These are phyloP conservation scores for Callyntrura sp. DNA, from an alignment of 2,888 invertebrate species.

Conservation along the genomic window DNA sequence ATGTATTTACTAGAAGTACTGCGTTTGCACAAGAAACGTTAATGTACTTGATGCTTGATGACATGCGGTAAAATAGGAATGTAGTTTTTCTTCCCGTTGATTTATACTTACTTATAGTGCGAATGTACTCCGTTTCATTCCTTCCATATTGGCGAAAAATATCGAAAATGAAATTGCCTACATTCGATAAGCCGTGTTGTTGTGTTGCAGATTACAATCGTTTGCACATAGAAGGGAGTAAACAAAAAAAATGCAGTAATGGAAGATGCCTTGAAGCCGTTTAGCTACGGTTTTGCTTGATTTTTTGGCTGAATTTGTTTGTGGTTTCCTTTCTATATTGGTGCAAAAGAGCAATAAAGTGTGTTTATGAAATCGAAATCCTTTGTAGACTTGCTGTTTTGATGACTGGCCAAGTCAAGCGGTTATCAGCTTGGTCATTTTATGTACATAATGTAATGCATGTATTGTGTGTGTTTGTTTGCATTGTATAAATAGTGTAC, in stretches of 20 bases:
- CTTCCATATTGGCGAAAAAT: neutral
- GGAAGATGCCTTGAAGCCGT: conserved; percentile 55
- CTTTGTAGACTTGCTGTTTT: conserved; percentile 9
- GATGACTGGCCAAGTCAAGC: conserved; percentile 33
- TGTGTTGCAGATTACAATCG: conserved; percentile 2
- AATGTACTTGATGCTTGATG: conserved; percentile 57
- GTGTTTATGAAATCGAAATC: conserved; percentile 62
- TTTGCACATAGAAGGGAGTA: neutral
- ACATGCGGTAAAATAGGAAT: conserved; percentile 44
- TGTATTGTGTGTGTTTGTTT: neutral
- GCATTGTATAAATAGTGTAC: neutral
- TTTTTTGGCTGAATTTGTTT: conserved; percentile 49
- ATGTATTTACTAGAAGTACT: too few species aligned
- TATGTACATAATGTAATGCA: neutral
- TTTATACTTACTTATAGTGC: neutral
- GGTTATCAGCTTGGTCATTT: neutral
- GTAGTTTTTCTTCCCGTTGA: conserved; percentile 36
- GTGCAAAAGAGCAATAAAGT: conserved; percentile 50
- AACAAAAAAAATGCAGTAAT: conserved; percentile 34
- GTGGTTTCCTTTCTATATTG: conserved; percentile 49
- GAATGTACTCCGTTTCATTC: neutral
- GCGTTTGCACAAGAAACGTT: conserved; percentile 13
- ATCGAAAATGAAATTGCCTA: conserved; percentile 13
- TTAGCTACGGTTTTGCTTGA: conserved; percentile 56
- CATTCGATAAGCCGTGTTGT: conserved; percentile 14